These are phyloP conservation scores for Sula dactylatra DNA, from an alignment of 2,113 vertebrate species.

Conservation along the genomic window DNA sequence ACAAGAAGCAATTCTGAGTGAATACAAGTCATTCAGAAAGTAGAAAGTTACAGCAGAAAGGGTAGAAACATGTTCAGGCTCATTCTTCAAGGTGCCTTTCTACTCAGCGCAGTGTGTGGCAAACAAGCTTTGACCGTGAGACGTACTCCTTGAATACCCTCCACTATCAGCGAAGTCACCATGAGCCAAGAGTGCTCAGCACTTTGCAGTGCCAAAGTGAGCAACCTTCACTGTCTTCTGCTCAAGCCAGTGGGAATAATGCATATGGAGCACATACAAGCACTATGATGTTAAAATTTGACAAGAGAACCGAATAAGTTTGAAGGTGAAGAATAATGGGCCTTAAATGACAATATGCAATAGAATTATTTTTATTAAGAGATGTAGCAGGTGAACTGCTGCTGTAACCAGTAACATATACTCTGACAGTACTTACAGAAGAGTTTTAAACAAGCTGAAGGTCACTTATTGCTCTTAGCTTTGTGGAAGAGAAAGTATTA, in stretches of 20 bases:
- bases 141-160: accelerated
- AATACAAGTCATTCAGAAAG: background rate
- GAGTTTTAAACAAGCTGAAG: constrained; percentile 8
- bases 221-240: background rate
- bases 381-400: background rate
- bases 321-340: background rate
- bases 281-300: background rate
- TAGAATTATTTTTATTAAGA: background rate
- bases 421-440: background rate
- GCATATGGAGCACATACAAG: background rate
- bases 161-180: background rate
- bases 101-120: accelerated
- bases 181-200: background rate
- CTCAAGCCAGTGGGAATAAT: background rate
- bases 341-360: background rate
- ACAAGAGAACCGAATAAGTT: background rate
- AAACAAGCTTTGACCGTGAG: background rate
- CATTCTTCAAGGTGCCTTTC: background rate
- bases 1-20: background rate
- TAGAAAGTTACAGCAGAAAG: background rate
- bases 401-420: background rate
- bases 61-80: background rate
- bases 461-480: background rate
- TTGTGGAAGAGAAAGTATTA: constrained; percentile 7
- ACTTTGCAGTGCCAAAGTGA: background rate